Evolutionary conservation across 2,888 invertebrate genomes (phyloP), one percentile per base, ranked within the genome.

Genomic region (Phasia obesa): DNA sequence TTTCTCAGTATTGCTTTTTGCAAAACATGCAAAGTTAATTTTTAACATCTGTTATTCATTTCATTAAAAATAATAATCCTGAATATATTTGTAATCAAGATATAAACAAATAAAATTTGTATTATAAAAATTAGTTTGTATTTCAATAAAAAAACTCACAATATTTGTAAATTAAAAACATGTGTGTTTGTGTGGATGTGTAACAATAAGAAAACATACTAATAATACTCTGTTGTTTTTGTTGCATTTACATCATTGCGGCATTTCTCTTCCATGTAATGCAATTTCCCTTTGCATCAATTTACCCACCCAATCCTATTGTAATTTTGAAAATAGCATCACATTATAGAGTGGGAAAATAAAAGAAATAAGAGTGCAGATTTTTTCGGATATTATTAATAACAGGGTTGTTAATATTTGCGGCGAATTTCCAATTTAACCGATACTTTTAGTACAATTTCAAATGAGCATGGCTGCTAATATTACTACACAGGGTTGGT

Each of bases 241-340:
- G 13, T 19, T 49, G 49, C 31, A 62, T 31, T 42, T 15, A 23
- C 9, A 38, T 53, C 38, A 19, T 69, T 69, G 69, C 69, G 69
- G 69, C 27, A 15, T 55, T 42, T 55, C 62, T 47, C 44, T 44
- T 59, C 31, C 2, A 38, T 23, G 15, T 19, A 60, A 35, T 35
- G 35, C 35, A 35, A 35, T 35, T 11, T 35, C 11, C 35, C 35
- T 31, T 49, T 47, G 31, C 13, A 42, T 42, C 15, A 15, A 11
- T 15, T 42, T 35, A 1, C 5, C 0, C 35, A 35, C 11, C 11
- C 5, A 35, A 11, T 35, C 11, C 2, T 35, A 35, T 11, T 35
- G 35, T 23, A 67, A 67, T 55, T 69, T 69, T 15, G 67, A 38
- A 42, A 55, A 67, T 67, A 67, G 42, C 67, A 67, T 67, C 67